These are phyloP conservation scores for Brachyptera putata DNA, from an alignment of 2,888 invertebrate species.

Conservation along the genomic window DNA sequence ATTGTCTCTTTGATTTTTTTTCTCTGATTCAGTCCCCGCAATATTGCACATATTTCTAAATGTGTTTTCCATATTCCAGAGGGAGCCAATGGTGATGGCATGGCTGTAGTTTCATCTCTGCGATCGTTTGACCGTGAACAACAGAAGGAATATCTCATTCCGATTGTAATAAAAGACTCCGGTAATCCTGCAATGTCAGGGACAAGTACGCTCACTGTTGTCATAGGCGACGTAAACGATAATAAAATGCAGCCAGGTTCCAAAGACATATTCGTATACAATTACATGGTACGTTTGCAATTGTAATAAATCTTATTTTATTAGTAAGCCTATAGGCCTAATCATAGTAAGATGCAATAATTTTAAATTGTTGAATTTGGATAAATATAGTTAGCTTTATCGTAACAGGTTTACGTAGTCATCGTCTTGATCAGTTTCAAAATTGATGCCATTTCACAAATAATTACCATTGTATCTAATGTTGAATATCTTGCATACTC, in stretches of 20 bases:
- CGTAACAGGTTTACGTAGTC: no score
- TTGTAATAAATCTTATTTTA: no score
- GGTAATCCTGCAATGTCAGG: constrained; percentile 96
- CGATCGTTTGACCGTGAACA: constrained; percentile 92
- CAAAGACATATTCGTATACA: constrained; percentile 94
- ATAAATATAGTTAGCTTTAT: no score
- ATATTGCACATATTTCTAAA: neutral
- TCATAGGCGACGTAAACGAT: constrained; percentile 97
- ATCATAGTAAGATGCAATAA: neutral
- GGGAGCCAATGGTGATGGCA: constrained; percentile 95
- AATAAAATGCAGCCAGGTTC: constrained; percentile 98
- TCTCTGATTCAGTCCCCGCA: no score
- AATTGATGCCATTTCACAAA: no score
- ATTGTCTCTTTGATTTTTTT: neutral
- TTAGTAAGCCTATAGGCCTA: no score
- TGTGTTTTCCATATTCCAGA: constrained; percentile 50
- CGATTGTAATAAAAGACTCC: constrained; percentile 95
- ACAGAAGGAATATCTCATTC: constrained; percentile 93
- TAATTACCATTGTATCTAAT: no score
- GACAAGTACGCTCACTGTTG: constrained; percentile 91
- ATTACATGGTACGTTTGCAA: constrained; percentile 76
- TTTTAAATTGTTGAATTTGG: neutral
- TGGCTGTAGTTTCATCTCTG: constrained; percentile 93
- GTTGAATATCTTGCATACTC: no score
- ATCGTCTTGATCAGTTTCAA: no score